Evolutionary conservation across 2,797 vertebrate species (phyloP).

Genomic region (Sphaeramia orbicularis): DNA sequence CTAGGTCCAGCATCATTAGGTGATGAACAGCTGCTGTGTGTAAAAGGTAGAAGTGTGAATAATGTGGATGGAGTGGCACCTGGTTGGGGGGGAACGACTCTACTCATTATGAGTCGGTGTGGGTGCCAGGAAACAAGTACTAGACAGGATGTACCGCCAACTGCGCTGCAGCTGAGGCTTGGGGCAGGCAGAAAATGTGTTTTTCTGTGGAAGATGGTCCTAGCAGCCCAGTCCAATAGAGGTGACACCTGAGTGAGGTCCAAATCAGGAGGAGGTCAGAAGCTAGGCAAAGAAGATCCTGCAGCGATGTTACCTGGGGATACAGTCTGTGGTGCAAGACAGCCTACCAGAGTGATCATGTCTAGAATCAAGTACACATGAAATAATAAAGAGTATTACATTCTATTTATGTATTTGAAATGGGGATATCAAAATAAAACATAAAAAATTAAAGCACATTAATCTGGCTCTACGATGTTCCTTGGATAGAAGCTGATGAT

Average conservation of each 20-base stretch:
- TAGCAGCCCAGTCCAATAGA: constrained; percentile 19
- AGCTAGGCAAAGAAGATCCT: constrained; percentile 14
- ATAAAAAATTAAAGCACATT: too few relatives aligned
- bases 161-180: constrained; percentile 63
- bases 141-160: constrained; percentile 67
- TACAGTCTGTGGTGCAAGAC: constrained; percentile 7
- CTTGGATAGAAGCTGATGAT: too few relatives aligned
- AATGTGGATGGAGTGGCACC: constrained; percentile 80
- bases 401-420: too few relatives aligned
- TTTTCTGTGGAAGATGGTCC: constrained; percentile 24
- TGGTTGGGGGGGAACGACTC: constrained; percentile 67
- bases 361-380: not conserved
- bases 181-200: constrained; percentile 47
- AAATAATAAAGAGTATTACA: too few relatives aligned
- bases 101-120: constrained; percentile 71
- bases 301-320: constrained; percentile 11
- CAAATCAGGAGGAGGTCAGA: constrained; percentile 14
- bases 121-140: constrained; percentile 74
- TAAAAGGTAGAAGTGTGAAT: constrained; percentile 81
- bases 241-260: constrained; percentile 26
- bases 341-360: not conserved
- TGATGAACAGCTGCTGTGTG: constrained; percentile 82
- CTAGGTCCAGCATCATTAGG: constrained; percentile 72
- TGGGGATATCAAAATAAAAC: too few relatives aligned
- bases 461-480: too few relatives aligned